Evolutionary conservation across 2,888 invertebrate species (phyloP), one percentile per base, ranked within the genome.

Genomic region (Mythimna vitellina): DNA sequence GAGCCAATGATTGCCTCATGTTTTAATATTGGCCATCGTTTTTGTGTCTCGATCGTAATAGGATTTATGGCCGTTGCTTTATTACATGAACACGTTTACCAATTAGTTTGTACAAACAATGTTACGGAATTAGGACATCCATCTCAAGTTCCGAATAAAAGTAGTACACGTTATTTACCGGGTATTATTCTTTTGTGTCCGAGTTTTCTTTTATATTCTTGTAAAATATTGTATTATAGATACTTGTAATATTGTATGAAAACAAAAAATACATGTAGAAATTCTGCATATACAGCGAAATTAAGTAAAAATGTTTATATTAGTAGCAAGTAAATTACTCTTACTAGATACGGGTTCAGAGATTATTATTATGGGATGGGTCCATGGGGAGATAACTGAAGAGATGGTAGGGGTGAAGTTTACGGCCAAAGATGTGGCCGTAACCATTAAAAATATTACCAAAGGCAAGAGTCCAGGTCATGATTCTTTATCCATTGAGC

Each of bases 261-360:
- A 42, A 64, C 49, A 35, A 32, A 61, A 67, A 70, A 57, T 53
- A 42, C 5, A 49, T n/a, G 56, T 53, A 22, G 25, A 63, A 66
- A 75, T 51, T 70, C 60, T 22, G 71, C 71, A 62, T 67, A 58
- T 49, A 76, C 38, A 42, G 38, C 29, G 29, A 54, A 70, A 65
- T 78, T 75, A 67, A 60, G 79, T 66, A 70, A 38, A n/a, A 64
- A 46, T 49, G 10, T 58, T n/a, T 49, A 12, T 25, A 38, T 38
- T 38, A 64, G 46, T 66, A 61, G 14, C 25, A 29, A 60, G 56
- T 51, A 53, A 63, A 60, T 69, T 75, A 51, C 1, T 60, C 9
- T 35, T 65, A 51, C 12, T 60, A 66, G 51, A 69, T 32, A 60
- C n/a, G 62, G 14, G 49, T 74, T 70, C 42, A 66, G 22, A 35